Percentiles rank a stretch among this genome's conserved stretches.
phyloP scores from a whole-genome alignment of 1,140 invertebrate genomes.

The Drosophila tropicalis region DNA sequence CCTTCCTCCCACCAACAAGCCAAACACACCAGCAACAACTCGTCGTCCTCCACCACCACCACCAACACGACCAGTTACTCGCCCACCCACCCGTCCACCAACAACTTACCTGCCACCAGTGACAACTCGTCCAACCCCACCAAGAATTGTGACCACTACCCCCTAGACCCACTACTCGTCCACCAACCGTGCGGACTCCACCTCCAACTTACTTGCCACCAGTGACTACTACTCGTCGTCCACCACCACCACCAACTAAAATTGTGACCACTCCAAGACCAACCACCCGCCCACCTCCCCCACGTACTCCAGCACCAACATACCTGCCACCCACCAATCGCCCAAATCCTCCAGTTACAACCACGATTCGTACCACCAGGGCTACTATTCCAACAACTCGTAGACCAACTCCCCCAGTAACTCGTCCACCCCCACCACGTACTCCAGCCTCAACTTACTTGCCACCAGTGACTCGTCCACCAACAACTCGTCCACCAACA shows the following conservation, averaged over 20 bases:
- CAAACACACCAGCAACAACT: too few relatives aligned
- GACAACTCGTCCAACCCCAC: not conserved
- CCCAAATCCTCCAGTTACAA: slow-evolving; percentile 33
- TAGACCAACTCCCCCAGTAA: slow-evolving; percentile 38
- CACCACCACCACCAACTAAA: slow-evolving; percentile 7
- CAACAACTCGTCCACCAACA: slow-evolving; percentile 31
- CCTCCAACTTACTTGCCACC: slow-evolving; percentile 60
- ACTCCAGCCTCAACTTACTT: slow-evolving; percentile 19
- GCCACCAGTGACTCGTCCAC: slow-evolving; percentile 36
- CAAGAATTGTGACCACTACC: too few relatives aligned
- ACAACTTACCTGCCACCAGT: slow-evolving; percentile 63
- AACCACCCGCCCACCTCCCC: slow-evolving; percentile 44
- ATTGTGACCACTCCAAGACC: slow-evolving; percentile 35
- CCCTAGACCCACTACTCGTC: not conserved
- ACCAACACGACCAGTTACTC: slow-evolving; percentile 32
- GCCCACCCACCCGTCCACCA: slow-evolving; percentile 30
- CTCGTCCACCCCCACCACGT: slow-evolving; percentile 46
- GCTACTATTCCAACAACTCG: slow-evolving; percentile 37
- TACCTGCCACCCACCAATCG: slow-evolving; percentile 44
- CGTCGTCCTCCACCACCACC: slow-evolving; percentile 24
- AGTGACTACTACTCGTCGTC: slow-evolving; percentile 41
- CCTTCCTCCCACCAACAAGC: too few relatives aligned
- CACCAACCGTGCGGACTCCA: slow-evolving; percentile 36
- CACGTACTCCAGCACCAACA: slow-evolving; percentile 25
- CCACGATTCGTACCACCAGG: slow-evolving; percentile 38